Evolutionary conservation across 2,797 vertebrate species (phyloP), one percentile per base, ranked within the genome.

Genomic region (Enteromius mattozi): DNA sequence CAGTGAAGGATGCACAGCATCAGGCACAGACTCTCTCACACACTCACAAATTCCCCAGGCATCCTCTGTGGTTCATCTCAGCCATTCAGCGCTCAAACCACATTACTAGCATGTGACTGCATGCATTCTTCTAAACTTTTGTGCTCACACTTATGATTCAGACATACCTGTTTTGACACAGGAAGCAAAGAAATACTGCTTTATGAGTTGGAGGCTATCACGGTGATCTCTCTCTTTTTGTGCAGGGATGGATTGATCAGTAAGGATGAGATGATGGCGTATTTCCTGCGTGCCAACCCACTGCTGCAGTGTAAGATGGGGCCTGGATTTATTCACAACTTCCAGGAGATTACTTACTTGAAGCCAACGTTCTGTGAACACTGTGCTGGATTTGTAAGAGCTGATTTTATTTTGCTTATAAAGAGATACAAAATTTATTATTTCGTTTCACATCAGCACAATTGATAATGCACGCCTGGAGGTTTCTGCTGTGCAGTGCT

Each of bases 321-420:
- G 74, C 98, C 97, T 0, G 97, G 97, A 24, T 99, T 99, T 91
- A 93, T 98, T 87, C 98, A 99, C 83, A 98, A 95, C 89, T 99
- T 99, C 89, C 97, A 98, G 89, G 98, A 99, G 93, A 98, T 99
- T 95, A 99, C 96, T 0, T 99, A 98, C 92, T 95, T 99, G 90
- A 99, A 97, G 88, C 98, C 98, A 86, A 99, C 98, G 65, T 99
- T 99, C 95, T 99, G 98, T 0, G 98, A 99, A 91, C 97, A 99
- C 87, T 99, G 98, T 87, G 96, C 98, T 37, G 98, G 98, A 96
- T 99, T 99, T 93, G 98, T 99, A 95, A 93, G 98, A 97, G 91
- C 37, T 68, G n/a, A 30, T 61, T 30, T 42, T 40, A 19, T 63
- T 81, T 30, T 8, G 37, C 24, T 70, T 3, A 45, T 49, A 27